Evolutionary conservation across 2,797 vertebrate species (phyloP).

Genomic region (Peromyscus aztecus): DNA sequence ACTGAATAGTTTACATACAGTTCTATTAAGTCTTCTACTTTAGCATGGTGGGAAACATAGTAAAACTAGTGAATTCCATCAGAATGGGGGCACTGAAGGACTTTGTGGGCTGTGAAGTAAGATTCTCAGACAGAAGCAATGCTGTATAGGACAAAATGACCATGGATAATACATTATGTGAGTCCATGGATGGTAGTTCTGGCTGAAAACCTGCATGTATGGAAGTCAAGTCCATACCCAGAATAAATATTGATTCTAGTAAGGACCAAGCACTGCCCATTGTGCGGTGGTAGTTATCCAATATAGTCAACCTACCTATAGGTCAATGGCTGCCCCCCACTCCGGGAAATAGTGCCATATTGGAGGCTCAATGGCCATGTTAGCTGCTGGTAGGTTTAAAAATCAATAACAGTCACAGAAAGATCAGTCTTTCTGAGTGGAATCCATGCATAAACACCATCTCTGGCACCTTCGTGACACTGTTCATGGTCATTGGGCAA

Average conservation of each 20-base stretch:
- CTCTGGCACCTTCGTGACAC: background rate
- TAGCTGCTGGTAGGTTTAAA: background rate
- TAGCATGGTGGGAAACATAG: background rate
- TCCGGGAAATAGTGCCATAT: background rate
- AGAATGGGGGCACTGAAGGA: too few relatives aligned
- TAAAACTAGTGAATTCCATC: too few relatives aligned
- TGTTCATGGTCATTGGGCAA: background rate
- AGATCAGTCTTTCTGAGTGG: background rate
- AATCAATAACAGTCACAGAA: background rate
- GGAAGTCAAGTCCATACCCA: background rate
- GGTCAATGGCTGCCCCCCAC: background rate
- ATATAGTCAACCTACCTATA: background rate
- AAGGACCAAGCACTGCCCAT: background rate
- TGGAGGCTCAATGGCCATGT: too few relatives aligned
- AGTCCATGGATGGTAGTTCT: background rate
- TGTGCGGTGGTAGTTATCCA: background rate
- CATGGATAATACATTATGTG: background rate
- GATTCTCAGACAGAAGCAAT: background rate
- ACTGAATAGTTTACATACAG: background rate
- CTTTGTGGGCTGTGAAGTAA: background rate
- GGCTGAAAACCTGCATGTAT: background rate
- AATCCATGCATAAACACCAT: background rate
- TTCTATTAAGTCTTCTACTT: background rate
- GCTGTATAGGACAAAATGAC: background rate
- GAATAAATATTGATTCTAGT: background rate